These are phyloP conservation scores for Phymorhynchus buccinoides DNA, from an alignment of 1,140 invertebrate genomes.

Conservation along the genomic window DNA sequence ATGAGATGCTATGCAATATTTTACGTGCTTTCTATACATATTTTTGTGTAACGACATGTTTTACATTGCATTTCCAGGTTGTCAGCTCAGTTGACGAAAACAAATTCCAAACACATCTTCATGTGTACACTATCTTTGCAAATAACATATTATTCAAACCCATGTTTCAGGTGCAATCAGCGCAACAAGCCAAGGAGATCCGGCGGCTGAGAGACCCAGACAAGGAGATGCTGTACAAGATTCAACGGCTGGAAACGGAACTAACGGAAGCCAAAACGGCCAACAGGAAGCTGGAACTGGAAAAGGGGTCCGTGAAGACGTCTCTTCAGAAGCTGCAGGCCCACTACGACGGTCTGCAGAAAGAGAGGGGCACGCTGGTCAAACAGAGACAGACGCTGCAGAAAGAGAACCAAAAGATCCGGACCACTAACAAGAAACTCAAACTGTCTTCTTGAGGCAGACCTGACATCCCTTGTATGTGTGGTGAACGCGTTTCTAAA, in stretches of 20 bases:
- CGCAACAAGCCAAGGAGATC: conserved; percentile 49
- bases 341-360: conserved; percentile 32
- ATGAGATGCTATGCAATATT: too few relatives aligned
- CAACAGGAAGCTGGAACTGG: conserved; percentile 42
- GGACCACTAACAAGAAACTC: conserved; percentile 42
- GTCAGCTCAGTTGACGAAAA: too few relatives aligned
- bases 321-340: conserved; percentile 38
- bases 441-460: background rate
- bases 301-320: conserved; percentile 38
- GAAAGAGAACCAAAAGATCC: conserved; percentile 47
- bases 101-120: too few relatives aligned
- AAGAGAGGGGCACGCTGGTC: conserved; percentile 31
- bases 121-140: too few relatives aligned
- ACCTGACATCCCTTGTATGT: background rate
- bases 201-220: conserved; percentile 41
- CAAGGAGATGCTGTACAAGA: conserved; percentile 39
- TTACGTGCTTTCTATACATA: too few relatives aligned
- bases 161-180: conserved; percentile 42
- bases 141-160: too few relatives aligned
- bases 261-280: conserved; percentile 28
- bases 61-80: too few relatives aligned
- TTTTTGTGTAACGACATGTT: too few relatives aligned
- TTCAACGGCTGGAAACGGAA: conserved; percentile 42
- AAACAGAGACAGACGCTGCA: conserved; percentile 45
- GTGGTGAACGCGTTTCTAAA: too few relatives aligned